Base-by-base conservation (phyloP, 2,888 invertebrate genomes). In the Timema podura region DNA sequence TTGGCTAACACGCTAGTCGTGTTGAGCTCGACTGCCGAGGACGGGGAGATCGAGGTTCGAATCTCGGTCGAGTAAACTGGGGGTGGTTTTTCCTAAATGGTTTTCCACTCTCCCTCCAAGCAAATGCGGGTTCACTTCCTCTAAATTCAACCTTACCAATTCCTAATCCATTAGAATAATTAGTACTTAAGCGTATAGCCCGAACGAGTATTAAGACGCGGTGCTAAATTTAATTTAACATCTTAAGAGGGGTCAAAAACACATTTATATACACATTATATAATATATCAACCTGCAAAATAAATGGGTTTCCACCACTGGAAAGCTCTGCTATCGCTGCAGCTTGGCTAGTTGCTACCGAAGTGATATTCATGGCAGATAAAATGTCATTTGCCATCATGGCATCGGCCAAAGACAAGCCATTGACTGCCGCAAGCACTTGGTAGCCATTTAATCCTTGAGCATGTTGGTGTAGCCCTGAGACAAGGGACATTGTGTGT, bases 261-360 rank as follows among this genome's bases (percentile, higher is more conserved):
- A 46, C 15, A 46, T 48, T 47, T 15, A 57, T 46, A 15, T 15
- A n/a, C 8, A 45, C 6, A 13, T 48, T 13, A 46, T 13, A 16
- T n/a, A 67, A 45, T 11, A 30, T 68, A 16, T 67, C 48, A 51
- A 69, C 71, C 59, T 71, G 71, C 57, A 71, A 44, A 9, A 71
- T 65, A n/a, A 48, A 68, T 16, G 48, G n/a, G 10, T 49, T 64
- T 67, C 16, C 48, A 6, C 46, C 44, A n/a, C 48, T 48, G 13
- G 13, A 45, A 30, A 44, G 30, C 44, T 44, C 59, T 45, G 61
- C 51, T 11, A 70, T 45, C 11, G 70, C 68, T 48, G 70, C 59
- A 11, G 73, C 65, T 45, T 76, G 76, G 7, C 72, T 74, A 6
- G 75, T 74, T 68, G 78, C 75, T 54, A 78, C 74, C 47, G 77